phyloP scores from a whole-genome alignment of 2,888 invertebrate species.

The Dinocampus coccinellae region DNA sequence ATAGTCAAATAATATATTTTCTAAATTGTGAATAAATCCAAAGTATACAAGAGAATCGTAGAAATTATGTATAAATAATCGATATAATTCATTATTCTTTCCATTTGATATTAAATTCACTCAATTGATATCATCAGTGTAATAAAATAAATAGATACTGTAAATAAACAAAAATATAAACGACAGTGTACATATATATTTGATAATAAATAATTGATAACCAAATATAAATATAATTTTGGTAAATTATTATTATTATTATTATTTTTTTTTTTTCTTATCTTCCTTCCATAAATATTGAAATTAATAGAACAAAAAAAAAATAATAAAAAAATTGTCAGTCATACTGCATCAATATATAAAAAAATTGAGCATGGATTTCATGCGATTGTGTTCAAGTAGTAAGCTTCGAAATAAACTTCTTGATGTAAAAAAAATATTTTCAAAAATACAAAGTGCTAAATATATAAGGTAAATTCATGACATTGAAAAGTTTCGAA shows the following conservation, averaged over 20 bases:
- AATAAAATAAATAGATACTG: not conserved
- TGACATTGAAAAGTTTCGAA: not conserved
- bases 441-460: slow-evolving; percentile 53
- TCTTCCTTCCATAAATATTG: no score
- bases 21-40: not conserved
- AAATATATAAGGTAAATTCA: slow-evolving; percentile 58
- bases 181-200: not conserved
- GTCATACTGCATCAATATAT: no score
- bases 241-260: no score
- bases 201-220: not conserved
- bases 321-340: not conserved
- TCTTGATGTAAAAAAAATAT: slow-evolving; percentile 54
- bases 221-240: no score
- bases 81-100: not conserved
- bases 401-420: slow-evolving; percentile 50
- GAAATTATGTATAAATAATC: not conserved
- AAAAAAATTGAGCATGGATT: slow-evolving; percentile 41
- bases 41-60: not conserved
- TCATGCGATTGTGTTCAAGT: slow-evolving; percentile 44
- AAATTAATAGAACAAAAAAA: not conserved
- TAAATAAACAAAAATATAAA: no score
- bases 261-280: no score
- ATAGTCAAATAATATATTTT: not conserved
- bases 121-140: not conserved
- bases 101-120: not conserved